Conservation (phyloP, 2,113 vertebrate genomes). For the Lophotis ruficrista region DNA sequence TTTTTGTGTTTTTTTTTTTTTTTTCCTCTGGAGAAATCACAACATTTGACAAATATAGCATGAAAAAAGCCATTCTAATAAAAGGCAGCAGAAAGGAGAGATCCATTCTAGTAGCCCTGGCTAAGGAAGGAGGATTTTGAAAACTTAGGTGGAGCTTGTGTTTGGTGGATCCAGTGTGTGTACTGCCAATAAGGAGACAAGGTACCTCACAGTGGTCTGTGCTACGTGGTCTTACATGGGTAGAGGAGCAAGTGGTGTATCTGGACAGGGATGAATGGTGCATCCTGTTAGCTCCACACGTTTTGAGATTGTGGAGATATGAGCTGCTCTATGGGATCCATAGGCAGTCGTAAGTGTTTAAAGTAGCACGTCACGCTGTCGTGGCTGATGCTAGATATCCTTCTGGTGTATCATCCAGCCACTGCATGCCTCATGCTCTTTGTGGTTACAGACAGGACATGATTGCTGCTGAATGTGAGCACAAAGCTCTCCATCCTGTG, state of each 20-base stretch:
- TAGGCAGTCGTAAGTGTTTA: background rate
- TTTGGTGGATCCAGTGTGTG: background rate
- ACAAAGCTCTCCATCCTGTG: background rate
- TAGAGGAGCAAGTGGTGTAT: background rate
- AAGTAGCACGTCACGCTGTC: background rate
- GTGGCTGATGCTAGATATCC: background rate
- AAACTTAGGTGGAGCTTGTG: background rate
- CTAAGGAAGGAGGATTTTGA: background rate
- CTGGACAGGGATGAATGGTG: background rate
- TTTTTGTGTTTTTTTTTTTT: no score
- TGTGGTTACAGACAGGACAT: background rate
- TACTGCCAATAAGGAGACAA: background rate
- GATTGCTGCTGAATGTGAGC: background rate
- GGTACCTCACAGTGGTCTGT: background rate
- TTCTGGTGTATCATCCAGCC: background rate
- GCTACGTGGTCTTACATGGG: rapidly evolving
- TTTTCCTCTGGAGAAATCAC: background rate
- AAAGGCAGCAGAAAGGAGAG: background rate
- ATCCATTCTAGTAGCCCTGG: background rate
- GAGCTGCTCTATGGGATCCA: background rate
- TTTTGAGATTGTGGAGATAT: background rate
- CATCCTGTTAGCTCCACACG: background rate
- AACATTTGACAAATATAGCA: background rate
- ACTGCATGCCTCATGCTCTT: background rate
- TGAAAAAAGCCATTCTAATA: background rate